Conservation (phyloP, 2,888 invertebrate species). For the Bombylius major region DNA sequence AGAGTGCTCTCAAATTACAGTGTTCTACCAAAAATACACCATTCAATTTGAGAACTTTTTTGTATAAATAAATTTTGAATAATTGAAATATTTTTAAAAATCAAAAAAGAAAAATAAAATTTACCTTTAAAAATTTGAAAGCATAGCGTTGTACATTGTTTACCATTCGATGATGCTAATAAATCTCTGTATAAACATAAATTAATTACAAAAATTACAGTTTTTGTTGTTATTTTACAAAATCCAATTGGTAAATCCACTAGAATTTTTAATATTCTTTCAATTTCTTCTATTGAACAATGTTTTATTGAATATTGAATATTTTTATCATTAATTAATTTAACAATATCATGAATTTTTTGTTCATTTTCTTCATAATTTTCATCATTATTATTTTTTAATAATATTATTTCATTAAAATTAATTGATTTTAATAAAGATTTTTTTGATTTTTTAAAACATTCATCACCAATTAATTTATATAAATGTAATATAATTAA, state of each 20-base stretch:
- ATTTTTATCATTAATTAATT: conserved; percentile 5
- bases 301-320: conserved; percentile 14
- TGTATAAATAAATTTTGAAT: too few species aligned
- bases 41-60: neutral
- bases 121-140: conserved; percentile 20
- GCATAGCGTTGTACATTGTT: conserved; percentile 11
- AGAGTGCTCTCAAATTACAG: neutral
- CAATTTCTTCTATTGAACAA: conserved; percentile 15
- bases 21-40: neutral
- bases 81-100: too few species aligned
- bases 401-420: conserved; percentile 14
- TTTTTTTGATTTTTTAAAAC: conserved; percentile 16
- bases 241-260: conserved; percentile 23
- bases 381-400: conserved; percentile 3
- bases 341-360: conserved; percentile 8
- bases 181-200: conserved; percentile 26
- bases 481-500: conserved; percentile 20
- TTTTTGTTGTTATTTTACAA: conserved; percentile 21
- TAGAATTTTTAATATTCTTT: conserved; percentile 18
- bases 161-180: conserved; percentile 14
- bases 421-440: conserved; percentile 16
- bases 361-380: conserved; percentile 6
- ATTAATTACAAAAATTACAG: conserved; percentile 23
- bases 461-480: conserved; percentile 14
- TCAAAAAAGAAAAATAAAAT: too few species aligned